Conservation (phyloP, 2,113 vertebrate species). For the Nicator chloris region DNA sequence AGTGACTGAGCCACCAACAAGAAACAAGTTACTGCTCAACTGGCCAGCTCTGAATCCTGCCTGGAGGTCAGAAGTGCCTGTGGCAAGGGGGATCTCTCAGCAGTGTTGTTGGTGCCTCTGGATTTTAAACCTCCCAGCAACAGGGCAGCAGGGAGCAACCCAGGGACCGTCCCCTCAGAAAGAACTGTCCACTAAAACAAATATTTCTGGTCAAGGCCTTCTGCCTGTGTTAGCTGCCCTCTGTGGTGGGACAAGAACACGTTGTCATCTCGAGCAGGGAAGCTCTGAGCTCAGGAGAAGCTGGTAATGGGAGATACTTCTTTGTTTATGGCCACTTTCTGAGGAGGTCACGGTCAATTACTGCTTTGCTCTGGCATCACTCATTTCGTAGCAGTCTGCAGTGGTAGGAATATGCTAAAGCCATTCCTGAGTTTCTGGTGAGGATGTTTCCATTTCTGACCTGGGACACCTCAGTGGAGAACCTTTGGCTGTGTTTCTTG, state of each 20-base stretch:
- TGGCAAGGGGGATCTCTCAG: neutral
- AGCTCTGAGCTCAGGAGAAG: neutral
- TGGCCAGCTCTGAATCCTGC: neutral
- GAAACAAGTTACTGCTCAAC: neutral
- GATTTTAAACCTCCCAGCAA: neutral
- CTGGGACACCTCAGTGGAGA: neutral
- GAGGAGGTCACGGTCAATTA: neutral
- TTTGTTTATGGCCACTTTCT: neutral
- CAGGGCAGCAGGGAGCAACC: neutral
- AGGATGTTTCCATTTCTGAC: neutral
- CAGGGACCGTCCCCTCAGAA: neutral
- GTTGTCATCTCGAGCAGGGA: neutral
- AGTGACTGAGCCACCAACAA: neutral
- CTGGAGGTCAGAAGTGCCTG: neutral
- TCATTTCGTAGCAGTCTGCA: neutral
- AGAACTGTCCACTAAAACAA: neutral
- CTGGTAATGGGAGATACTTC: neutral
- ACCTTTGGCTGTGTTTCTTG: neutral
- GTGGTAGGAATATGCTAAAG: neutral
- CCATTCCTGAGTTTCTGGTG: neutral
- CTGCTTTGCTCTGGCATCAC: neutral
- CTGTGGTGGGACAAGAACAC: neutral
- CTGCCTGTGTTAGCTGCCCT: neutral
- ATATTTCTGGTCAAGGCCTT: neutral
- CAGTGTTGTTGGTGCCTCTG: neutral